Evolutionary conservation across 2,888 invertebrate genomes (phyloP).

Genomic region (Cataglyphis albicans): DNA sequence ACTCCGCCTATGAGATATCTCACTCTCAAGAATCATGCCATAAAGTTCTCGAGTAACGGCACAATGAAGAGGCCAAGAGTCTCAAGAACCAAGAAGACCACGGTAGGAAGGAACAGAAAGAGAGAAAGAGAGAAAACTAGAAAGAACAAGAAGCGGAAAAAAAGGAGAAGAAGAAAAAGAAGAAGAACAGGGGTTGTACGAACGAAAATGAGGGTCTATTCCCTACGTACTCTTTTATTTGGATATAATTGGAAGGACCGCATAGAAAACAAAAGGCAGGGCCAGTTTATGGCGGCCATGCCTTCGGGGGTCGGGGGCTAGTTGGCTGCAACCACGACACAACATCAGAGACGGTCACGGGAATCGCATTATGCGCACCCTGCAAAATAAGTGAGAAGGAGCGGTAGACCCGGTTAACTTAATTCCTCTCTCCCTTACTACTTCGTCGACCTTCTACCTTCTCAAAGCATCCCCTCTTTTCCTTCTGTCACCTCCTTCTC

Average conservation of each 20-base stretch:
- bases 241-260: slow-evolving; percentile 78
- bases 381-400: slow-evolving; percentile 82
- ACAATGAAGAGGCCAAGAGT: slow-evolving; percentile 46
- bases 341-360: slow-evolving; percentile 71
- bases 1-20: slow-evolving; percentile 65
- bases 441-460: slow-evolving; percentile 53
- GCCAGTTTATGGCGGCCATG: slow-evolving; percentile 63
- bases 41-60: slow-evolving; percentile 37
- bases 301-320: slow-evolving; percentile 31
- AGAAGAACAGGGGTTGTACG: not conserved
- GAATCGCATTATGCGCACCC: slow-evolving; percentile 76
- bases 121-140: not conserved
- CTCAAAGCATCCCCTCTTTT: slow-evolving; percentile 39
- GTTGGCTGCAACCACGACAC: slow-evolving; percentile 32
- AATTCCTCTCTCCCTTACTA: slow-evolving; percentile 74
- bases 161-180: slow-evolving; percentile 10
- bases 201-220: slow-evolving; percentile 55
- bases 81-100: slow-evolving; percentile 49
- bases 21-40: slow-evolving; percentile 54
- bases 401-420: slow-evolving; percentile 78
- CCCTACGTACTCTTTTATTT: slow-evolving; percentile 76
- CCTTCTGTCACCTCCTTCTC: not conserved
- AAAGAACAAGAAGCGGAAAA: slow-evolving; percentile 17
- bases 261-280: slow-evolving; percentile 74
- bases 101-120: not conserved